Evolutionary conservation across 2,888 invertebrate species (phyloP).

Genomic region (Brachyptera risi): DNA sequence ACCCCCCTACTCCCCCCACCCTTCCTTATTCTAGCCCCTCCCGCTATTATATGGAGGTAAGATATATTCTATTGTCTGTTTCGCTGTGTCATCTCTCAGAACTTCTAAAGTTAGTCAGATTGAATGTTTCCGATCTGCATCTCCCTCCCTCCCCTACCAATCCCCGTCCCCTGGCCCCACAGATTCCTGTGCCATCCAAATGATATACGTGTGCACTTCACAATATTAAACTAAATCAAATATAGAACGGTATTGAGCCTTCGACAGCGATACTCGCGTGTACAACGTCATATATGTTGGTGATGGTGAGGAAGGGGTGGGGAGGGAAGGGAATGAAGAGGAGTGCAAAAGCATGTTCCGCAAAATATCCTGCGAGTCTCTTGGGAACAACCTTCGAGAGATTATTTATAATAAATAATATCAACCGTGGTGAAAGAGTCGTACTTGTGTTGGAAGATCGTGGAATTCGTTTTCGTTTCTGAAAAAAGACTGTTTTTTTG

Average conservation of each 20-base stretch:
- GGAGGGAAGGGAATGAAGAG: background rate
- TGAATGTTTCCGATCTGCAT: background rate
- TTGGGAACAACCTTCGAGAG: slow-evolving; percentile 1
- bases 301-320: background rate
- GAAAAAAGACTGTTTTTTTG: too few relatives aligned
- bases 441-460: too few relatives aligned
- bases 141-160: background rate
- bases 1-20: too few relatives aligned
- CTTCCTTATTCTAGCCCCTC: too few relatives aligned
- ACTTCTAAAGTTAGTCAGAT: background rate
- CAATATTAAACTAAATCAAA: slow-evolving; percentile 20
- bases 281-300: background rate
- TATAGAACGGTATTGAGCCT: slow-evolving; percentile 20
- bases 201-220: background rate
- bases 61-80: background rate
- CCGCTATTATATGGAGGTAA: too few relatives aligned
- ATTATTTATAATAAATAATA: slow-evolving; percentile 18
- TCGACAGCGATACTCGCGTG: background rate
- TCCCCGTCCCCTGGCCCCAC: background rate
- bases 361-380: slow-evolving; percentile 5
- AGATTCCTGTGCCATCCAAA: too few relatives aligned
- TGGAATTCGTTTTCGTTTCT: too few relatives aligned
- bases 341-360: slow-evolving; percentile 19
- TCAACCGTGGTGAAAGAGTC: slow-evolving; percentile 1
- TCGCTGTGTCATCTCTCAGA: background rate